Evolutionary conservation across 2,888 invertebrate genomes (phyloP), one percentile per base, ranked within the genome.

Genomic region (Junonia oenone): DNA sequence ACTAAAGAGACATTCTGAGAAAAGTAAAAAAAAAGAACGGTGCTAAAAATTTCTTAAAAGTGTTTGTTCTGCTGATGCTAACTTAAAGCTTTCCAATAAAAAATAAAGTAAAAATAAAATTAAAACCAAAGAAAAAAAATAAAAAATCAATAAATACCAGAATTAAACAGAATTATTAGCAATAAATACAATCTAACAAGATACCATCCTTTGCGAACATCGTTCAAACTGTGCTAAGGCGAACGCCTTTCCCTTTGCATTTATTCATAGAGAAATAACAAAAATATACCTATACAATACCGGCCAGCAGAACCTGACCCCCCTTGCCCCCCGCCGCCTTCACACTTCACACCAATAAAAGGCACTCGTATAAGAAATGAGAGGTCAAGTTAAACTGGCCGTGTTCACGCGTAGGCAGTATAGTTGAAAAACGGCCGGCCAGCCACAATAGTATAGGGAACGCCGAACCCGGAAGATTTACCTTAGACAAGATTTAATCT

Each of bases 251-350:
- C 89, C 82, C 87, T 89, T 85, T 78, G 78, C 81, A 84, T 83
- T 87, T 88, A 88, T 90, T 87, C 87, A 88, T 86, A 88, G 87
- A 83, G 86, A 87, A 88, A 88, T 88, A 89, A 83, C 88, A 89
- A 90, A 90, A 90, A 90, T 89, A 88, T 76, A 83, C 83, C 84
- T 83, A 84, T 78, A 77, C 76, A 75, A 73, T 62, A 63, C 64
- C 67, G 61, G 58, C 86, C 83, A 83, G 61, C 61, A 35, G 59
- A 68, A 31, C 33, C 50, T 68, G 83, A 77, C 33, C 80, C 64
- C 50, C 64, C 58, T 53, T 62, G 61, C 59, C 60, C 61, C 63
- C 65, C 63, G 58, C 58, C 59, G 58, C 66, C 63, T 48, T 54
- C 55, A 45, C 35, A 46, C 55, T 50, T 48, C 22, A 40, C 22